A percentile compares a stretch with the other conserved stretches of the same genome.
phyloP scores from a whole-genome alignment of 2,113 vertebrate species.

The Pterocles burchelli region DNA sequence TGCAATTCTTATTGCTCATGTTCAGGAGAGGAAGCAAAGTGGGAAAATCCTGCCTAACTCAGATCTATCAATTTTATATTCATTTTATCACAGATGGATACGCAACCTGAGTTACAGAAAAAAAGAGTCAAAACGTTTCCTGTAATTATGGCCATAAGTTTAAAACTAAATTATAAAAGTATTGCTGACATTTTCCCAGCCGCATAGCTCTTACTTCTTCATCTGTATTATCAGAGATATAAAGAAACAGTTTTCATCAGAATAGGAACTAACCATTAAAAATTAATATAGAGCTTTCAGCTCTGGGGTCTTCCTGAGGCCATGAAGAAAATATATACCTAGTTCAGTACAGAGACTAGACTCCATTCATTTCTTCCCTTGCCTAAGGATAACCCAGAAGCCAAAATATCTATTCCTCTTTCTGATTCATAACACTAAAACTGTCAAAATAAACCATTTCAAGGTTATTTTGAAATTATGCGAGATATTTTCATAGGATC shows the following conservation, averaged over 20 bases:
- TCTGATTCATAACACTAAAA: neutral
- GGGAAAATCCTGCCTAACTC: neutral
- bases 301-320: neutral
- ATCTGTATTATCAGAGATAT: neutral
- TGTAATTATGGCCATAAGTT: neutral
- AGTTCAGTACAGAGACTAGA: neutral
- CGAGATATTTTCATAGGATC: neutral
- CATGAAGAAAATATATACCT: neutral
- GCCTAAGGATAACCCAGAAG: neutral
- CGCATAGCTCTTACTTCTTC: neutral
- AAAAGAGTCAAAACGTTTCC: neutral
- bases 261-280: slow-evolving; percentile 29
- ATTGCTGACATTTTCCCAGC: neutral
- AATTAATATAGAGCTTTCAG: slow-evolving; percentile 20
- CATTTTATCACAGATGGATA: neutral
- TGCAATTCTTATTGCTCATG: neutral
- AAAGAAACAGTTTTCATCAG: neutral
- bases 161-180: slow-evolving; percentile 1
- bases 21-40: neutral
- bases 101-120: neutral
- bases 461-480: slow-evolving; percentile 25
- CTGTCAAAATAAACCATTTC: neutral
- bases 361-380: slow-evolving; percentile 2
- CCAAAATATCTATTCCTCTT: neutral
- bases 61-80: slow-evolving; percentile 4